These are phyloP conservation scores for Arion vulgaris DNA, from an alignment of 1,140 invertebrate species.

Conservation along the genomic window DNA sequence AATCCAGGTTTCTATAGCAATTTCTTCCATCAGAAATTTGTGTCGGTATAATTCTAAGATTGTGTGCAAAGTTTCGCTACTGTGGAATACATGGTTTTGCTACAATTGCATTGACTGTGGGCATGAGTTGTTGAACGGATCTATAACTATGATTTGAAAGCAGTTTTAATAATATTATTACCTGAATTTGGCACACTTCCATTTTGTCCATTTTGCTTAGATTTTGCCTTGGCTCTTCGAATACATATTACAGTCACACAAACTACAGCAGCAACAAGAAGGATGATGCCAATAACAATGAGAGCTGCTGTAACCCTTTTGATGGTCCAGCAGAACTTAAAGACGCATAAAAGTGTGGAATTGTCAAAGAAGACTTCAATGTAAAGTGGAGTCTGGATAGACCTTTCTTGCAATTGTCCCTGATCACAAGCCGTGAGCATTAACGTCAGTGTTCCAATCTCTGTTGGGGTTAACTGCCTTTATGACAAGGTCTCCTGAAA, in stretches of 20 bases:
- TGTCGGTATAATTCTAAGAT: too few relatives aligned
- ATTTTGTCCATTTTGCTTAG: constrained; percentile 81
- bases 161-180: neutral
- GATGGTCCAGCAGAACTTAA: constrained; percentile 63
- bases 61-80: too few relatives aligned
- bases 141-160: too few relatives aligned
- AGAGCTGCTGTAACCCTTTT: constrained; percentile 31
- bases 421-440: constrained; percentile 90
- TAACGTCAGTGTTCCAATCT: constrained; percentile 84
- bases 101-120: too few relatives aligned
- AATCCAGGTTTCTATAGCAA: too few relatives aligned
- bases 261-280: constrained; percentile 20
- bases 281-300: constrained; percentile 15
- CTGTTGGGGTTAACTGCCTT: constrained; percentile 77
- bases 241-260: constrained; percentile 1
- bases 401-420: constrained; percentile 85
- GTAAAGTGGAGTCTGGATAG: constrained; percentile 82
- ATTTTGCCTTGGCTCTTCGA: constrained; percentile 85
- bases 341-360: constrained; percentile 67
- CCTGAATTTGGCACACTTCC: constrained; percentile 32
- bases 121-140: too few relatives aligned
- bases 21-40: too few relatives aligned
- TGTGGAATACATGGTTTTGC: too few relatives aligned
- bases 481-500: constrained; percentile 83
- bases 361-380: constrained; percentile 75